phyloP scores from a whole-genome alignment of 2,113 vertebrate genomes.

The Mus pahari region DNA sequence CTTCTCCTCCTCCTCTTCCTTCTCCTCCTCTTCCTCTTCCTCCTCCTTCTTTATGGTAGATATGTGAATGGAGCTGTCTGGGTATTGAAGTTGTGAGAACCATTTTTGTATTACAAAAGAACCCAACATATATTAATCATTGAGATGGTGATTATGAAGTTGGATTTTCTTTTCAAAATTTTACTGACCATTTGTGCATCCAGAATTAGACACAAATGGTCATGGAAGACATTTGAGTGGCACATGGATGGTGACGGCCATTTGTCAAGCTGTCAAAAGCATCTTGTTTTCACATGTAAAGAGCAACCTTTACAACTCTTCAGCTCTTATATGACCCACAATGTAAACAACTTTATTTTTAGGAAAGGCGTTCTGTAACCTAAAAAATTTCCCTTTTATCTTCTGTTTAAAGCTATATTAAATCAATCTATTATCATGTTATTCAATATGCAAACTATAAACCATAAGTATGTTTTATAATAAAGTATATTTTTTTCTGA shows the following conservation, averaged over 20 bases:
- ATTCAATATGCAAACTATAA: neutral
- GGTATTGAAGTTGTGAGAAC: neutral
- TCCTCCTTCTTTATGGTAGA: too few species aligned
- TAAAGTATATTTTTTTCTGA: neutral
- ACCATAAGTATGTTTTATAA: neutral
- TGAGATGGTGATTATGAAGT: neutral
- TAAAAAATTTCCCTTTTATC: neutral
- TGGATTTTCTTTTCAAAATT: neutral
- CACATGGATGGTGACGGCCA: neutral
- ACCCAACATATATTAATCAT: too few species aligned
- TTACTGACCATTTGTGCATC: neutral
- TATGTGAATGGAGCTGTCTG: neutral
- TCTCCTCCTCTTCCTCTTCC: fast-evolving
- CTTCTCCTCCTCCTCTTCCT: too few species aligned
- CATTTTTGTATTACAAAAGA: neutral
- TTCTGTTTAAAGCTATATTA: neutral
- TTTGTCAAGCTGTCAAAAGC: neutral
- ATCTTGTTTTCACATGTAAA: neutral
- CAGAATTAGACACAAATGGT: neutral
- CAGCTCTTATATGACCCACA: neutral
- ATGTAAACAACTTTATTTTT: neutral
- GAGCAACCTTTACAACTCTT: neutral
- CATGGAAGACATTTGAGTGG: neutral
- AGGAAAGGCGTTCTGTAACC: neutral
- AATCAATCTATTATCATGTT: neutral